Evolutionary conservation across 2,797 vertebrate genomes (phyloP), one percentile per base, ranked within the genome.

Genomic region (Cossypha heuglini): DNA sequence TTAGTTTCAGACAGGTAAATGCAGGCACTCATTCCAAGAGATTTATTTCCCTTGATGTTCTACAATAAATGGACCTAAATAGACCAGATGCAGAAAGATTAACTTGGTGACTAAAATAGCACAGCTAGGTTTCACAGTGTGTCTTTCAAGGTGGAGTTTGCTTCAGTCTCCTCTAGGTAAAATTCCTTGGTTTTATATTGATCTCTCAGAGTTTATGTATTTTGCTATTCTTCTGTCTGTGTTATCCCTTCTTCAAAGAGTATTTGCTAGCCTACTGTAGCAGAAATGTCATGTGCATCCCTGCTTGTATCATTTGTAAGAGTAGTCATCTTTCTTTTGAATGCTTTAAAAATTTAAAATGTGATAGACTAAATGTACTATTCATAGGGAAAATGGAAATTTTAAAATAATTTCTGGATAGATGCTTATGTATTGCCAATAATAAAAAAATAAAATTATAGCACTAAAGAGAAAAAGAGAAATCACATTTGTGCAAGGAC

Each of bases 401-500:
- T 96, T 90, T n/a, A 33, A 93, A 93, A 88, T 16, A 81, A 75
- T 88, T 77, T 88, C 33, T 87, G 31, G 61, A 31, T 55, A 73
- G 25, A 16, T 76, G 25, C 1, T 35, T 83, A 13, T 68, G 6
- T 38, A 71, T 71, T 87, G 22, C 43, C 33, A 88, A 91, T 19
- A 28, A 28, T 86, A 35, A 90, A 87, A 90, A 92, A 77, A 82
- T 43, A 91, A 91, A 83, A 73, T 73, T 78, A 78, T 37, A 87
- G 5, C 21, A 64, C 67, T 86, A 49, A 76, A 78, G 22, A 59
- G 83, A 90, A 77, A 72, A 85, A 35, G 29, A 68, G 10, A 89
- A 94, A 84, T 81, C 46, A 64, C 31, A 62, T 72, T 72, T 88
- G 40, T 92, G 58, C 94, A 97, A 98, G 95, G 96, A 92, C 40